Evolutionary conservation across 2,888 invertebrate species (phyloP), one percentile per base, ranked within the genome.

Genomic region (Hirtodrosophila cameraria): DNA sequence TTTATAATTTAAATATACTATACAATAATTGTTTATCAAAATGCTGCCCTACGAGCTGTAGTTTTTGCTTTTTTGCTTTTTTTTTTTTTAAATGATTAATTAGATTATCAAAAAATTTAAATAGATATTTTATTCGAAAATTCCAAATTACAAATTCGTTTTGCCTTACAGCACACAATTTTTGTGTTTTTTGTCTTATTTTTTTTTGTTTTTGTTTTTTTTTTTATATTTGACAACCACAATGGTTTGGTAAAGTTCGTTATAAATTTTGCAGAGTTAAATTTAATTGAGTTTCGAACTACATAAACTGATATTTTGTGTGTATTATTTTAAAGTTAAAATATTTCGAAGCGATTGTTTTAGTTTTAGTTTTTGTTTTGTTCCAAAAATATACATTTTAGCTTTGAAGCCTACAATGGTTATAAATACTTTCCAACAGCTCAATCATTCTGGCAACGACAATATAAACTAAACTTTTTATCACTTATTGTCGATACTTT

Each of bases 21-120:
- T 59, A 66, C 43, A 72, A 46, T 63, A 42, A 54, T 60, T 46
- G 48, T 58, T 54, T 50, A 50, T 71, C 41, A 73, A 69, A 73
- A 73, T 69, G 69, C 60, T 64, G 66, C 55, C 57, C 42, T 57
- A 18, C 8, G 27, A 28, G 25, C 49, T 52, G 43, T 6, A 33
- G 5, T 33, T 27, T n/a, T n/a, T n/a, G n/a, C n/a, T n/a, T n/a
- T n/a, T n/a, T n/a, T n/a, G n/a, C n/a, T n/a, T n/a, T n/a, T n/a
- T n/a, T n/a, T n/a, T n/a, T 33, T 48, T 41, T 28, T 9, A 30
- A 27, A 35, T 42, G 36, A 43, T 38, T 30, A 18, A 60, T 48
- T 16, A 33, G 28, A 39, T 25, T 39, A 43, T 27, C 7, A 35
- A 43, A 33, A 12, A 13, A 23, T 15, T 36, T 43, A 36, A 50